phyloP scores from a whole-genome alignment of 2,113 vertebrate species.

The Hiodon alosoides region DNA sequence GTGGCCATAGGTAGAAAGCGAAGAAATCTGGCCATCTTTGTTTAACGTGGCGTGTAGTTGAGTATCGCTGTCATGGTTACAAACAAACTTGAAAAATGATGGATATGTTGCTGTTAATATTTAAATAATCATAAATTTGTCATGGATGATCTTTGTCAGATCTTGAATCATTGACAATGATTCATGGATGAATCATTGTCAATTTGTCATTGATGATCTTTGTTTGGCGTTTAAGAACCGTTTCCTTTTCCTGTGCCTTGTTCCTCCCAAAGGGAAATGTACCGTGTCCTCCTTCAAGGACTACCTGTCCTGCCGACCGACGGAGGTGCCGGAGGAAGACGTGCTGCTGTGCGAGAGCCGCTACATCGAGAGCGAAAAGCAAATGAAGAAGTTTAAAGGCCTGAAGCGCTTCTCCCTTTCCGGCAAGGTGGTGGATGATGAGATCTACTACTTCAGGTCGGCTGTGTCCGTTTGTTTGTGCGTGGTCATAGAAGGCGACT shows the following conservation, averaged over 20 bases:
- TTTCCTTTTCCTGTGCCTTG: background rate
- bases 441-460: conserved; percentile 97
- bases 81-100: too few relatives aligned
- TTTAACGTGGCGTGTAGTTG: too few relatives aligned
- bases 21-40: too few relatives aligned
- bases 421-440: conserved; percentile 95
- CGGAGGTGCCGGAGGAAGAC: conserved; percentile 89
- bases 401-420: conserved; percentile 94
- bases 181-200: background rate
- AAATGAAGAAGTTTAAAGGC: conserved; percentile 98
- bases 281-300: conserved; percentile 93
- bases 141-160: too few relatives aligned
- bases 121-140: too few relatives aligned
- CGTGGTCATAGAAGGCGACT: too few relatives aligned
- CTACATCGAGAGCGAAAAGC: conserved; percentile 96
- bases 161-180: background rate
- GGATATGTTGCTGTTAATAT: too few relatives aligned
- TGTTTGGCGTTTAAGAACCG: too few relatives aligned
- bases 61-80: too few relatives aligned
- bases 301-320: conserved; percentile 92
- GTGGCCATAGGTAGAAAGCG: too few relatives aligned
- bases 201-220: too few relatives aligned
- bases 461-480: background rate
- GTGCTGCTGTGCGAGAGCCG: conserved; percentile 95
- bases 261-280: conserved; percentile 77